Evolutionary conservation across 2,888 invertebrate species (phyloP).

Genomic region (Drosophila siamana): DNA sequence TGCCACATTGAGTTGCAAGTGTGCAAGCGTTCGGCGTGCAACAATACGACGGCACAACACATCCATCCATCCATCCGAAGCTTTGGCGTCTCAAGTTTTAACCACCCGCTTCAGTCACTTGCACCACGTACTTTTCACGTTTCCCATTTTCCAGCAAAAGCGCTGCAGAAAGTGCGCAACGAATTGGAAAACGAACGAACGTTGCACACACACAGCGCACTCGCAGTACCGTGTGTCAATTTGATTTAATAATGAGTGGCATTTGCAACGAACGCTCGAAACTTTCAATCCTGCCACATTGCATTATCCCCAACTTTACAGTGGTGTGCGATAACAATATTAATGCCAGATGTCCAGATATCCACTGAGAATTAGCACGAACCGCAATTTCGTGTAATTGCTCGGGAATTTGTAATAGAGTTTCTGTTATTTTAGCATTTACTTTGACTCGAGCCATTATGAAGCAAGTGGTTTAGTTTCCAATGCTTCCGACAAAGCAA

Average conservation of each 20-base stretch:
- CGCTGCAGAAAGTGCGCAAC: slow-evolving; percentile 24
- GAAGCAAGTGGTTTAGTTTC: too few species aligned
- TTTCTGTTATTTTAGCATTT: too few species aligned
- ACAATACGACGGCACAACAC: neutral
- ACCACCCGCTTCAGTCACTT: slow-evolving; percentile 2
- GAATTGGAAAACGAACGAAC: slow-evolving; percentile 45
- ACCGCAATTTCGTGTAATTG: too few species aligned
- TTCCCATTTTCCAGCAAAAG: slow-evolving; percentile 10
- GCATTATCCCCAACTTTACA: neutral
- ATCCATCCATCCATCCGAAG: slow-evolving; percentile 4
- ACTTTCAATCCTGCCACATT: slow-evolving; percentile 19
- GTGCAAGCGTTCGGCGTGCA: slow-evolving; percentile 18
- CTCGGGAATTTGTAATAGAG: too few species aligned
- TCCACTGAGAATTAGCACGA: neutral
- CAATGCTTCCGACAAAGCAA: too few species aligned
- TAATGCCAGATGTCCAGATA: neutral
- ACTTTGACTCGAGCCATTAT: too few species aligned
- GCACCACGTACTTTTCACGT: slow-evolving; percentile 31
- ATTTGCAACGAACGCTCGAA: slow-evolving; percentile 38
- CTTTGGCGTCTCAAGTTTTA: neutral
- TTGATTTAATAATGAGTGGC: slow-evolving; percentile 73
- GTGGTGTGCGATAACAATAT: neutral
- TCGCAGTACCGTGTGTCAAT: slow-evolving; percentile 55
- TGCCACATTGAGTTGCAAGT: slow-evolving; percentile 39
- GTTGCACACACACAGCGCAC: neutral